Evolutionary conservation across 2,888 invertebrate species (phyloP), one percentile per base, ranked within the genome.

Genomic region (Heliconius cydno): DNA sequence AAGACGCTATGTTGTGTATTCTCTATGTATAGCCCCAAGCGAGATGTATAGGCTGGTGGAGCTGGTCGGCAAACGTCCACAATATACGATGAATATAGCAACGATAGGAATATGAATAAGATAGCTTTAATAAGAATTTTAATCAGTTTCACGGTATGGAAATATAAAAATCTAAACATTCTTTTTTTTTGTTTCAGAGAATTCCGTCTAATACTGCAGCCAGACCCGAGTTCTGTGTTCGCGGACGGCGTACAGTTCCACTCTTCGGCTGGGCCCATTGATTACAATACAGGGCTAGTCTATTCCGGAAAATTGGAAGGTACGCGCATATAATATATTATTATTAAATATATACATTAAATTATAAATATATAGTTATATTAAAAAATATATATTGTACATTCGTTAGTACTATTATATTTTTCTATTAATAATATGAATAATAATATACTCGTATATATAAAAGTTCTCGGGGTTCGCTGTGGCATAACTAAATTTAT

Each of bases 251-350:
- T 97, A 78, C 95, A 97, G 88, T 97, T 98, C 90, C 98, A 98
- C 92, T 96, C 96, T 80, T 96, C 97, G 19, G 93, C 95, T 74
- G 97, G 97, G 76, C 96, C 96, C 83, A 92, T 98, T 85, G 92
- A 96, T 85, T 97, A 97, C 92, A 97, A 98, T 95, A 96, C 96
- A 78, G 96, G 96, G 79, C 96, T 96, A 85, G 96, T 97, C 85
- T 98, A 98, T 92, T 96, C 96, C 70, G 98, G 98, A 84, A 96
- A 96, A 85, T 95, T 98, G 83, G 97, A 97, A 96, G 98, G 98
- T 97, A 91, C 91, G n/a, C 22, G 1, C n/a, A n/a, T 60, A 60
- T n/a, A n/a, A 28, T 28, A 28, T 28, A 28, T 28, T n/a, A 57
- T 57, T n/a, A 57, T 57, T 57, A 57, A 63, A 63, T 10, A 2